Percentiles rank a stretch among this genome's conserved stretches.
Conservation (phyloP, 2,888 invertebrate genomes). For the Zygaena filipendulae region DNA sequence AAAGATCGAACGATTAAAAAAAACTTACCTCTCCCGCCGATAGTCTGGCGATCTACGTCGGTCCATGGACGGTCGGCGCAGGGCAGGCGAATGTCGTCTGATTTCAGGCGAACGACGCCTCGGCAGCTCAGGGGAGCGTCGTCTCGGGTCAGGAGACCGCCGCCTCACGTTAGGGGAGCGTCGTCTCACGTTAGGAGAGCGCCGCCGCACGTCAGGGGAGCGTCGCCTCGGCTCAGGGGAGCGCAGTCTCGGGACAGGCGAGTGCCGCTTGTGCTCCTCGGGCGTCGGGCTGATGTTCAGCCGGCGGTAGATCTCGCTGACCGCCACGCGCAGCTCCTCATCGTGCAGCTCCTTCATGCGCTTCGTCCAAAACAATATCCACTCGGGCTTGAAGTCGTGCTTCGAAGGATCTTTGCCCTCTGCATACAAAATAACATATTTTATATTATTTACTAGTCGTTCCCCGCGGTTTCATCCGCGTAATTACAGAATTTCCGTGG, state of each 20-base stretch:
- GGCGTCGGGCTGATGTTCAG: constrained; percentile 49
- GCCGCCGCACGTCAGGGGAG: constrained; percentile 8
- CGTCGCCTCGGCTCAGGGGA: constrained; percentile 10
- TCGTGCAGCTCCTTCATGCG: constrained; percentile 83
- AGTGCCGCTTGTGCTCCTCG: constrained; percentile 9
- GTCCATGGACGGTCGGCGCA: constrained; percentile 17
- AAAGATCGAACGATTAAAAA: no score
- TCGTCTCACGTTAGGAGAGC: constrained; percentile 8
- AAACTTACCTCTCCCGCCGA: constrained; percentile 2
- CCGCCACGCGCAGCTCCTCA: constrained; percentile 72
- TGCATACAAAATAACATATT: constrained; percentile 13
- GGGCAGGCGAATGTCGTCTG: constrained; percentile 15
- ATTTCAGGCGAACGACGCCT: constrained; percentile 14
- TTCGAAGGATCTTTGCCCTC: constrained; percentile 80
- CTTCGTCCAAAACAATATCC: constrained; percentile 88
- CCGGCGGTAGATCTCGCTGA: constrained; percentile 76
- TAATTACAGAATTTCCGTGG: no score
- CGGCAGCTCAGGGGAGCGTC: constrained; percentile 14
- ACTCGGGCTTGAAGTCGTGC: constrained; percentile 89
- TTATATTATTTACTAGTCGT: no score
- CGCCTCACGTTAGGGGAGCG: constrained; percentile 4
- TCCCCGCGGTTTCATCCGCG: no score
- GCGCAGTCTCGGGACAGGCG: constrained; percentile 11
- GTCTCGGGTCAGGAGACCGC: constrained; percentile 16
- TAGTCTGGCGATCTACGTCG: constrained; percentile 5